Conservation (phyloP, 2,888 invertebrate species). For the Diadegma fenestrale region DNA sequence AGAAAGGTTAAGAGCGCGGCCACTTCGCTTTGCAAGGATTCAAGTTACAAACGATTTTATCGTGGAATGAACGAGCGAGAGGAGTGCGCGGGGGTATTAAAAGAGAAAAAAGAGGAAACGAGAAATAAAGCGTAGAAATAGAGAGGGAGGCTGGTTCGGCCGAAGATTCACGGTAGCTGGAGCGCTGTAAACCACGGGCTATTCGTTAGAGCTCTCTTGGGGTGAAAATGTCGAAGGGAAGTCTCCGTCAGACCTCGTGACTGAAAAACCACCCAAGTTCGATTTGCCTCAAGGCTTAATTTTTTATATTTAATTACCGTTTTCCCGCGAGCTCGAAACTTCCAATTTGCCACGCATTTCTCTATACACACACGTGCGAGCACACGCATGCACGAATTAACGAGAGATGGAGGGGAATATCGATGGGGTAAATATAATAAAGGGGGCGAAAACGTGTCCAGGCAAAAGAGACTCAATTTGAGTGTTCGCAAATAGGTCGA, state of each 20-base stretch:
- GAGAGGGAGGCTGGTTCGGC: slow-evolving; percentile 27
- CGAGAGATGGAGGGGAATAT: not conserved
- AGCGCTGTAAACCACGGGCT: slow-evolving; percentile 36
- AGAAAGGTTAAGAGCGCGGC: not conserved
- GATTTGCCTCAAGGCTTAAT: slow-evolving; percentile 58
- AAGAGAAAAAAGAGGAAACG: not conserved
- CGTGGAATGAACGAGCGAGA: slow-evolving; percentile 41
- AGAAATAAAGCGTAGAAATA: slow-evolving; percentile 4
- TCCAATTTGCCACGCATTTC: slow-evolving; percentile 32
- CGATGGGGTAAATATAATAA: slow-evolving; percentile 60
- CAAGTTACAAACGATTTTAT: slow-evolving; percentile 54
- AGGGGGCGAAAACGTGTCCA: slow-evolving; percentile 7
- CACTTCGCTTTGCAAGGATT: slow-evolving; percentile 29
- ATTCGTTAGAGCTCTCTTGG: slow-evolving; percentile 41
- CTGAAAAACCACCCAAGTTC: slow-evolving; percentile 9
- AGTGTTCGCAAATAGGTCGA: slow-evolving; percentile 16
- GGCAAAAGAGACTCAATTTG: slow-evolving; percentile 18
- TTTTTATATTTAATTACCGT: slow-evolving; percentile 61
- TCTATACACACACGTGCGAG: not conserved
- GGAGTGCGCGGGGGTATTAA: slow-evolving; percentile 24
- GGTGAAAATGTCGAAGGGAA: slow-evolving; percentile 37
- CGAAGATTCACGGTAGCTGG: slow-evolving; percentile 42
- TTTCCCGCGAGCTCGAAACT: slow-evolving; percentile 46
- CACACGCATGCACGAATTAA: not conserved
- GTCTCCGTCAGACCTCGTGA: slow-evolving; percentile 16